A percentile compares a stretch with the other conserved stretches of the same genome.
Evolutionary conservation across 2,113 vertebrate genomes (phyloP).

Genomic region (Hypocryptadius cinnamomeus): DNA sequence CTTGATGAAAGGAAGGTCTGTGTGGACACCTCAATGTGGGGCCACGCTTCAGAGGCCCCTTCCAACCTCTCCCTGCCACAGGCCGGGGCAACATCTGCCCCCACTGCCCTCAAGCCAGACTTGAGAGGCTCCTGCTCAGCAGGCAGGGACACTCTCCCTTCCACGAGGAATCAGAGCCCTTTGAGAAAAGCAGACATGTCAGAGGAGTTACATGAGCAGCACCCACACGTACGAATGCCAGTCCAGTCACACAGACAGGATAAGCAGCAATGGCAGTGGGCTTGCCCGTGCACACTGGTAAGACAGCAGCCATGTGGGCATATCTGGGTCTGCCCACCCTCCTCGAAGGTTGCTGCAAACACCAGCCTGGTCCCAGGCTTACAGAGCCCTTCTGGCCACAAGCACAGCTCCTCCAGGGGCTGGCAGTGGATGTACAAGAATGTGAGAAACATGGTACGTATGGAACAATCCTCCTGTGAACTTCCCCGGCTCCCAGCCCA

Average conservation of each 20-base stretch:
- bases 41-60: not conserved
- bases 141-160: not conserved
- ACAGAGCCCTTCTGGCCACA: not conserved
- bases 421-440: not conserved
- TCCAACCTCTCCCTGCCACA: not conserved
- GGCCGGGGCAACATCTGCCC: not conserved
- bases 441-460: not conserved
- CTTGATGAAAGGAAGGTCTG: not conserved
- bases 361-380: not conserved
- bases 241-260: not conserved
- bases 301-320: not conserved
- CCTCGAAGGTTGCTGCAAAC: not conserved
- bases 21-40: not conserved
- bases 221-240: accelerated
- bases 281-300: not conserved
- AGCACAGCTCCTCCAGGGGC: not conserved
- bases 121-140: not conserved
- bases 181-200: not conserved
- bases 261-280: not conserved
- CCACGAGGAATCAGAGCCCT: not conserved
- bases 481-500: not conserved
- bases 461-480: not conserved
- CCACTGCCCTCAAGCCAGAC: not conserved
- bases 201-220: not conserved
- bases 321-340: not conserved